Conservation (phyloP, 2,888 invertebrate genomes). For the Homarus gammarus region DNA sequence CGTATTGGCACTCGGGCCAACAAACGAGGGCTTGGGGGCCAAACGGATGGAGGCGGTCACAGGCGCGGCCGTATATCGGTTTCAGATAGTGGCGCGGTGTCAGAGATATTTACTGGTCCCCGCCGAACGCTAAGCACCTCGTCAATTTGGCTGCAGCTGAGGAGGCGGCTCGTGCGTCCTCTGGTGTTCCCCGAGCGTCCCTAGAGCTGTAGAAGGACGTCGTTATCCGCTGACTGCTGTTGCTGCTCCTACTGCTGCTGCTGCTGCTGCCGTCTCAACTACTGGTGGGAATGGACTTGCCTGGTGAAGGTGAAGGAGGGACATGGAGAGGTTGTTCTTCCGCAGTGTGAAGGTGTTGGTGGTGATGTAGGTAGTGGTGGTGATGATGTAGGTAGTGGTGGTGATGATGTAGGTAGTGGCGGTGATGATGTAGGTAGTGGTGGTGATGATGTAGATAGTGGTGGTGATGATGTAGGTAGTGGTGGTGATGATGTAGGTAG, state of each 20-base stretch:
- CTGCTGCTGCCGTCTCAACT: neutral
- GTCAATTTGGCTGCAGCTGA: slow-evolving; percentile 50
- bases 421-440: neutral
- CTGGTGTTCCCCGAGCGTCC: slow-evolving; percentile 19
- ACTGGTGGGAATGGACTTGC: too few species aligned
- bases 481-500: neutral
- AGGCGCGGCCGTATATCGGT: slow-evolving; percentile 49
- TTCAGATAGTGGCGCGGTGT: slow-evolving; percentile 54
- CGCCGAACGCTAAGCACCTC: slow-evolving; percentile 52
- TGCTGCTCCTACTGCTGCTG: neutral
- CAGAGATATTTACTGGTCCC: slow-evolving; percentile 52
- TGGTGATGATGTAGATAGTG: neutral
- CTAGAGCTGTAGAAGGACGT: slow-evolving; percentile 15
- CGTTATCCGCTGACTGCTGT: slow-evolving; percentile 43
- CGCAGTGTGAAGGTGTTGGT: too few species aligned
- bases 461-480: neutral
- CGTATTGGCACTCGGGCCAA: slow-evolving; percentile 55
- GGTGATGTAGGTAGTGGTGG: too few species aligned
- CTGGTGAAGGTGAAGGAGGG: too few species aligned
- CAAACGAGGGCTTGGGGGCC: slow-evolving; percentile 45
- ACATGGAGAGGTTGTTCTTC: too few species aligned
- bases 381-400: too few species aligned
- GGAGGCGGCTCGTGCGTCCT: slow-evolving; percentile 43
- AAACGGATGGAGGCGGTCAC: slow-evolving; percentile 57
- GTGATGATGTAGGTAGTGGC: too few species aligned